Conservation (phyloP, 2,113 vertebrate genomes). For the Amazona guildingii region DNA sequence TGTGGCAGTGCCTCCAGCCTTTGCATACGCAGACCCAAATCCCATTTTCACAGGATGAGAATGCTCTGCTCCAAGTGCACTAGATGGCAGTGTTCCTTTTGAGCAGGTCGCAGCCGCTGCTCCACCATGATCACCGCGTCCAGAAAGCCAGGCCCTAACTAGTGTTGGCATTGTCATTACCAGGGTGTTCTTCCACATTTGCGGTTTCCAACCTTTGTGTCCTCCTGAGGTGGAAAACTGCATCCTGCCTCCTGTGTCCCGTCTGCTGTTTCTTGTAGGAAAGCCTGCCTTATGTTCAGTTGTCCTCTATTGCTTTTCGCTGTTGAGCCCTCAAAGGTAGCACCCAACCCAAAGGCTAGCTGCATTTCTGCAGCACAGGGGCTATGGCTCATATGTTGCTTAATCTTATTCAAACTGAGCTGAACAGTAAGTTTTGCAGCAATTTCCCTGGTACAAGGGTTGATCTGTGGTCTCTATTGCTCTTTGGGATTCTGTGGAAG, state of each 20-base stretch:
- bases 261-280: not conserved
- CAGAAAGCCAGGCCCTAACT: not conserved
- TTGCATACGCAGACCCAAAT: not conserved
- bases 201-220: not conserved
- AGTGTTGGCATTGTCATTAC: not conserved
- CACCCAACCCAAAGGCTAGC: not conserved
- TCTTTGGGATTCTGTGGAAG: not conserved
- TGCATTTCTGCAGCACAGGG: not conserved
- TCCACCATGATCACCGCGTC: not conserved
- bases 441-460: not conserved
- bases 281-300: not conserved
- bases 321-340: not conserved
- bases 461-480: not conserved
- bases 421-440: not conserved
- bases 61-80: not conserved
- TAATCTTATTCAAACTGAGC: not conserved
- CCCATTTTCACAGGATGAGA: not conserved
- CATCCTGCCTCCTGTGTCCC: not conserved
- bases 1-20: not conserved
- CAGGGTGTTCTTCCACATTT: not conserved
- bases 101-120: not conserved
- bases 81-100: constrained; percentile 65
- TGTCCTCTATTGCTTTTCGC: not conserved
- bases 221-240: not conserved
- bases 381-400: not conserved